Evolutionary conservation across 2,113 vertebrate genomes (phyloP).

Genomic region (Talpa occidentalis): DNA sequence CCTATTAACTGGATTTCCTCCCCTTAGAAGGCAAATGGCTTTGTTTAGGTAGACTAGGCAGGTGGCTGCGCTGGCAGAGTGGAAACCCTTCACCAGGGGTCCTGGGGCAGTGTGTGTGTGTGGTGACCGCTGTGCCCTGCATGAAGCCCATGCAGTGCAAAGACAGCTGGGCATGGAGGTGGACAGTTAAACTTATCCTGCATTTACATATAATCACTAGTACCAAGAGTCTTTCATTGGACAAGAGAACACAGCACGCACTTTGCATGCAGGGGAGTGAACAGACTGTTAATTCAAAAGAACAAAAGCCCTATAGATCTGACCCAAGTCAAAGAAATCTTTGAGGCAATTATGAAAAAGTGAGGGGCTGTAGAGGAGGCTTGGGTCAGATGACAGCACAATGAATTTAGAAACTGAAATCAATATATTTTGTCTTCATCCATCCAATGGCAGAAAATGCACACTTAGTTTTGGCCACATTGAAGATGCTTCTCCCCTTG

Average conservation of each 20-base stretch:
- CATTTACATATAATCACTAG: background rate
- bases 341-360: background rate
- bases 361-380: background rate
- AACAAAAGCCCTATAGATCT: background rate
- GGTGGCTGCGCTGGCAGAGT: background rate
- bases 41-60: too few species aligned
- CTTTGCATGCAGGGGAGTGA: background rate
- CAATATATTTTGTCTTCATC: background rate
- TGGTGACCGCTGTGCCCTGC: background rate
- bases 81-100: background rate
- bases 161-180: background rate
- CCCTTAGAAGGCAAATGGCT: background rate
- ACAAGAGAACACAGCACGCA: background rate
- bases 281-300: background rate
- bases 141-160: too few species aligned
- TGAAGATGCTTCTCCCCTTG: background rate
- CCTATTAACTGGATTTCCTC: background rate
- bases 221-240: background rate
- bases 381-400: background rate
- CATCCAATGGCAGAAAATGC: background rate
- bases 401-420: background rate
- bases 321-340: background rate
- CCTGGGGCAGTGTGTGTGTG: background rate
- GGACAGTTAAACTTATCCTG: background rate
- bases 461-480: background rate